Conservation (phyloP, 2,888 invertebrate species). For the Lymantria dispar region DNA sequence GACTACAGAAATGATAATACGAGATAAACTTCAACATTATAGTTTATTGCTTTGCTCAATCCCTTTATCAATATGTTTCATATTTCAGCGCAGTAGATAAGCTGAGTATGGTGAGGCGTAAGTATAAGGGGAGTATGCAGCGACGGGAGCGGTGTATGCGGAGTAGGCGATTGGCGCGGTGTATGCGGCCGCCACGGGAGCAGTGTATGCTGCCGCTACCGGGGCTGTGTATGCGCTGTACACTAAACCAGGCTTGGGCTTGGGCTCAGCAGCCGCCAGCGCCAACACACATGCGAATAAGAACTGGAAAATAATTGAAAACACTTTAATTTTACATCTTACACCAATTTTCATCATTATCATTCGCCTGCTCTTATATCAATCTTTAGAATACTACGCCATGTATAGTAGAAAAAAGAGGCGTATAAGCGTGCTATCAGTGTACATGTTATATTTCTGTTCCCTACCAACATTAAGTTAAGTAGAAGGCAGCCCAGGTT, state of each 20-base stretch:
- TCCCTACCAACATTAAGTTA: too few species aligned
- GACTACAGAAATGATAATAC: too few species aligned
- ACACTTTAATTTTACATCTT: neutral
- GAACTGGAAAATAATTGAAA: slow-evolving; percentile 53
- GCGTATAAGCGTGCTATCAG: too few species aligned
- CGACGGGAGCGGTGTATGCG: slow-evolving; percentile 28
- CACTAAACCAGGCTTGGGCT: slow-evolving; percentile 49
- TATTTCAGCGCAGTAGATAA: slow-evolving; percentile 14
- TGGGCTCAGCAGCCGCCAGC: slow-evolving; percentile 52
- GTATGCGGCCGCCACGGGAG: slow-evolving; percentile 49
- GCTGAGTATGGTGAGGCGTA: slow-evolving; percentile 43
- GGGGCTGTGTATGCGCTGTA: slow-evolving; percentile 53
- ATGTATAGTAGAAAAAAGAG: too few species aligned
- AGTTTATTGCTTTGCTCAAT: neutral
- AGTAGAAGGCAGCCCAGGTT: too few species aligned
- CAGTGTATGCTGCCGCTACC: slow-evolving; percentile 51
- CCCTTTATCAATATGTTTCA: neutral
- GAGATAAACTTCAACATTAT: neutral
- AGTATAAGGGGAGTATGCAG: slow-evolving; percentile 47
- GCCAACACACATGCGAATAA: slow-evolving; percentile 75
- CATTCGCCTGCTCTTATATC: too few species aligned
- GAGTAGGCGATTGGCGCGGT: slow-evolving; percentile 46
- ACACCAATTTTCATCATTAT: too few species aligned
- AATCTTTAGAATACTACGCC: too few species aligned
- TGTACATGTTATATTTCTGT: too few species aligned